Conservation (phyloP, 2,888 invertebrate species). For the Ephialtes manifestator region DNA sequence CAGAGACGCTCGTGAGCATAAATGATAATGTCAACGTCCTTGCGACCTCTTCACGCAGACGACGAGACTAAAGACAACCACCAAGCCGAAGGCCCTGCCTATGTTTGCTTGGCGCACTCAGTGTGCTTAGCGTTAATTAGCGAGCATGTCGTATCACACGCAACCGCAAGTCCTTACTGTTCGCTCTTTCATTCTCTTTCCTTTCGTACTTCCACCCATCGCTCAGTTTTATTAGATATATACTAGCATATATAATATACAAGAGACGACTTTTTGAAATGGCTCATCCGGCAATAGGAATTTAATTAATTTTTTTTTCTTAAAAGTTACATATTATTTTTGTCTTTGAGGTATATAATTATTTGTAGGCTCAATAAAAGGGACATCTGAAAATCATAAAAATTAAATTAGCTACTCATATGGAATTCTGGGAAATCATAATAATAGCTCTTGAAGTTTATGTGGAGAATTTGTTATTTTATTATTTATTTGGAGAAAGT, state of each 20-base stretch:
- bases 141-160: constrained; percentile 1
- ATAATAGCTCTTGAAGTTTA: too few species aligned
- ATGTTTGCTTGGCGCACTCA: neutral
- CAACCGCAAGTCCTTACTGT: neutral
- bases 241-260: neutral
- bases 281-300: neutral
- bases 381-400: too few species aligned
- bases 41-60: constrained; percentile 51
- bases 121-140: constrained; percentile 20
- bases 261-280: neutral
- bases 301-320: too few species aligned
- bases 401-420: too few species aligned
- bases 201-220: neutral
- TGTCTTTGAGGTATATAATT: too few species aligned
- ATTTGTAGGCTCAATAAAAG: too few species aligned
- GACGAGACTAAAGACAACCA: neutral
- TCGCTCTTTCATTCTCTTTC: neutral
- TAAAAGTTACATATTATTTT: neutral
- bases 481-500: too few species aligned
- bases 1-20: constrained; percentile 52
- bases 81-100: neutral
- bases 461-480: too few species aligned
- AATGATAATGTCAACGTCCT: constrained; percentile 74
- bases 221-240: neutral
- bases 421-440: too few species aligned